These are phyloP conservation scores for Austrofundulus limnaeus DNA, from an alignment of 2,113 vertebrate genomes.

Conservation along the genomic window DNA sequence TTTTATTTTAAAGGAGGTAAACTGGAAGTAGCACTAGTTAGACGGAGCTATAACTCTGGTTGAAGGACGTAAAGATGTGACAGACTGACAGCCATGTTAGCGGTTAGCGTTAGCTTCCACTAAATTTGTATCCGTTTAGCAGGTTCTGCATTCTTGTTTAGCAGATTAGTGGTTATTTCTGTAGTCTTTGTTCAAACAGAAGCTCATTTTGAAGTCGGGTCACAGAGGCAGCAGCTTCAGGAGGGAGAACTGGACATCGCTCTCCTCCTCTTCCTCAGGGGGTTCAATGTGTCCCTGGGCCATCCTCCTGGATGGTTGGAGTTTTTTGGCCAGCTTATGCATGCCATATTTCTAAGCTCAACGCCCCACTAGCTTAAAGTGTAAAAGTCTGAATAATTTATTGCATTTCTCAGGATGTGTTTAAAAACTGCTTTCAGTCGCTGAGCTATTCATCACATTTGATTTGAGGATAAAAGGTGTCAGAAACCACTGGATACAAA, in stretches of 20 bases:
- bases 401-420: neutral
- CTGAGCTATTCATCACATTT: neutral
- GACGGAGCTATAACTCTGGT: too few relatives aligned
- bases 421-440: neutral
- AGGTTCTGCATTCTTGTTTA: too few relatives aligned
- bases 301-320: neutral
- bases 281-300: too few relatives aligned
- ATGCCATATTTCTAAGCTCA: conserved; percentile 6
- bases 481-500: neutral
- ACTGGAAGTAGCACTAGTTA: too few relatives aligned
- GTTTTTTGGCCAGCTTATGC: neutral
- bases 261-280: neutral
- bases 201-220: neutral
- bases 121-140: too few relatives aligned
- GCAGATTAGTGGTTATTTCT: neutral
- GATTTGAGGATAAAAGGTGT: conserved; percentile 12
- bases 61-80: too few relatives aligned
- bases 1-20: too few relatives aligned
- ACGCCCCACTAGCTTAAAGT: neutral
- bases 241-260: neutral
- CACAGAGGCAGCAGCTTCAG: neutral
- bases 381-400: conserved; percentile 4
- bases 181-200: neutral
- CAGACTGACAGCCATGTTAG: too few relatives aligned
- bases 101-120: too few relatives aligned